Conservation (phyloP, 2,888 invertebrate species). For the Ectemnius continuus region DNA sequence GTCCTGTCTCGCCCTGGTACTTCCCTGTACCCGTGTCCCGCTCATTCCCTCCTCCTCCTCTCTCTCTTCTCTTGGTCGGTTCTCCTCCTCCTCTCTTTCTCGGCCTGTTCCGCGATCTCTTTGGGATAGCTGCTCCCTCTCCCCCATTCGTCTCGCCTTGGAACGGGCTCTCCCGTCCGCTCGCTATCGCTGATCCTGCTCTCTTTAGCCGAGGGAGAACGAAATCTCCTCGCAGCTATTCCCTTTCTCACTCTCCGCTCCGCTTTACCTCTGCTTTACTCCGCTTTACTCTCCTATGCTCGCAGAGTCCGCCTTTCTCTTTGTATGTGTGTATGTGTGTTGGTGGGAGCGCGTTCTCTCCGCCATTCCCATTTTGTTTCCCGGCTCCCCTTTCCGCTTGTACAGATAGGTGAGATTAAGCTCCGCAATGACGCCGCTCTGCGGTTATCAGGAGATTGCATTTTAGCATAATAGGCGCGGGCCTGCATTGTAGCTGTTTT, state of each 20-base stretch:
- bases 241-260: too few relatives aligned
- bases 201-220: conserved; percentile 46
- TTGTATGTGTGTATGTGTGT: too few relatives aligned
- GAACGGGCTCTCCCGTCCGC: conserved; percentile 41
- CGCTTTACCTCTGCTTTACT: too few relatives aligned
- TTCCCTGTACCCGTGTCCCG: not conserved
- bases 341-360: conserved; percentile 37
- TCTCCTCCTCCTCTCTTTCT: conserved; percentile 12
- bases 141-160: conserved; percentile 9
- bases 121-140: not conserved
- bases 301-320: too few relatives aligned
- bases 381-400: conserved; percentile 32
- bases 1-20: not conserved
- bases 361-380: conserved; percentile 55
- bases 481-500: conserved; percentile 60
- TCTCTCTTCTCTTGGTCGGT: conserved; percentile 10
- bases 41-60: not conserved
- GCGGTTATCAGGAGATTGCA: conserved; percentile 71
- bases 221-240: too few relatives aligned
- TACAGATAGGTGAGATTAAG: conserved; percentile 67
- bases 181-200: conserved; percentile 50
- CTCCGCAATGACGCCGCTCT: conserved; percentile 55
- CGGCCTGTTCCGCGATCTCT: conserved; percentile 16
- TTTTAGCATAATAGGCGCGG: conserved; percentile 69
- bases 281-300: too few relatives aligned